Conservation (phyloP, 2,888 invertebrate genomes). For the Dorcus hopei region DNA sequence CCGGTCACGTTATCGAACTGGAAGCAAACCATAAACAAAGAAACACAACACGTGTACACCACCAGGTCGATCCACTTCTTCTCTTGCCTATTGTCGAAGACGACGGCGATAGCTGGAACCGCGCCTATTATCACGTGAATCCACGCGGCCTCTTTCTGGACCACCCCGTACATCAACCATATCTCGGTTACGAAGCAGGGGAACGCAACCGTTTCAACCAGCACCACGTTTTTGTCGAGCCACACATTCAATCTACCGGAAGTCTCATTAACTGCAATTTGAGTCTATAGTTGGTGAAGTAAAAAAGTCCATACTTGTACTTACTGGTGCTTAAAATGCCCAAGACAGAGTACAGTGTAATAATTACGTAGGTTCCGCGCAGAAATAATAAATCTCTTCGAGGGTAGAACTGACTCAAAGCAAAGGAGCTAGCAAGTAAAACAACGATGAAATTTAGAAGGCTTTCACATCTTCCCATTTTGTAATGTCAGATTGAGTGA, state of each 20-base stretch:
- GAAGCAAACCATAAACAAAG: background rate
- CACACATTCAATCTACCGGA: background rate
- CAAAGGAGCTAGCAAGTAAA: too few relatives aligned
- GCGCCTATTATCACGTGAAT: conserved; percentile 17
- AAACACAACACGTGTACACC: conserved; percentile 4
- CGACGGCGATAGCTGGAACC: conserved; percentile 4
- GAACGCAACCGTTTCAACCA: conserved; percentile 16
- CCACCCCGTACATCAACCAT: conserved; percentile 20
- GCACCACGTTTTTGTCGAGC: conserved; percentile 1
- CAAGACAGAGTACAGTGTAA: too few relatives aligned
- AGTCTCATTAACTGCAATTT: too few relatives aligned
- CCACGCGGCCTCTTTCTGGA: conserved; percentile 12
- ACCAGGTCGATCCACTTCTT: conserved; percentile 8
- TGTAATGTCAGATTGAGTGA: too few relatives aligned
- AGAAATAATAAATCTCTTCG: too few relatives aligned
- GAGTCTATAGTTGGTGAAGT: too few relatives aligned
- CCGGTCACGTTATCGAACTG: background rate
- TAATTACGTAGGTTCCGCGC: too few relatives aligned
- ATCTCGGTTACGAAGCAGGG: conserved; percentile 25
- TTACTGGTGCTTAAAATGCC: too few relatives aligned
- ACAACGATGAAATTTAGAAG: too few relatives aligned
- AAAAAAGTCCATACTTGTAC: too few relatives aligned
- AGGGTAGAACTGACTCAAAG: too few relatives aligned
- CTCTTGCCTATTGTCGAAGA: conserved; percentile 5
- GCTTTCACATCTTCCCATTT: too few relatives aligned